These are phyloP conservation scores for Alloscopus bannaensis DNA, from an alignment of 2,888 invertebrate species.

Conservation along the genomic window DNA sequence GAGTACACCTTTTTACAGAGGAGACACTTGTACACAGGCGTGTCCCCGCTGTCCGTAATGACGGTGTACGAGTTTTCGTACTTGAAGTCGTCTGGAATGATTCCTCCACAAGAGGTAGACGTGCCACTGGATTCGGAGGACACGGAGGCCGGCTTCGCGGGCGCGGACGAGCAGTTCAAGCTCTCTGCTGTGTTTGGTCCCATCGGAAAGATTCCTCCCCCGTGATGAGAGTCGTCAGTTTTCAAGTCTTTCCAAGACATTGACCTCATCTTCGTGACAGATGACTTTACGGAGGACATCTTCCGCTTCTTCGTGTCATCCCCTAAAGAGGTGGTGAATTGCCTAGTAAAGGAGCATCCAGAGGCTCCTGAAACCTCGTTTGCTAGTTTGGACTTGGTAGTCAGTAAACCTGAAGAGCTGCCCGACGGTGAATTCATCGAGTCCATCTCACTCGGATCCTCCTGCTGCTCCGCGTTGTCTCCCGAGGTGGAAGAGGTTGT, in stretches of 20 bases:
- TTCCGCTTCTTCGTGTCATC: not conserved
- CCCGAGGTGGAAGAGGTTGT: constrained; percentile 40
- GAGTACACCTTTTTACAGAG: constrained; percentile 46
- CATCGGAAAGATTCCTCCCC: not conserved
- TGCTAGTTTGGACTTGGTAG: not conserved
- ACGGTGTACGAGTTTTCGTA: constrained; percentile 4
- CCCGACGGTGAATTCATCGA: constrained; percentile 23
- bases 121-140: constrained; percentile 17
- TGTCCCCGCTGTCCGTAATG: constrained; percentile 23
- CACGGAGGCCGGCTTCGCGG: not conserved
- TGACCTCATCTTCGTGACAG: constrained; percentile 3
- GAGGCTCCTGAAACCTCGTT: constrained; percentile 1
- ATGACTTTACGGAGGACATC: constrained; percentile 6
- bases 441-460: constrained; percentile 19
- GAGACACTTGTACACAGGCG: constrained; percentile 28
- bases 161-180: not conserved
- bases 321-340: not conserved
- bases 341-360: not conserved
- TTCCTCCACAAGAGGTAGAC: not conserved
- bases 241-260: constrained; percentile 8
- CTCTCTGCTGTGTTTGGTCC: not conserved
- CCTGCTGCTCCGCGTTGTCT: constrained; percentile 13
- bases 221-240: not conserved
- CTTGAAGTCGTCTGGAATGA: constrained; percentile 1
- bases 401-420: not conserved